Evolutionary conservation across 2,888 invertebrate species (phyloP).

Genomic region (Chymomyza fuscimana): DNA sequence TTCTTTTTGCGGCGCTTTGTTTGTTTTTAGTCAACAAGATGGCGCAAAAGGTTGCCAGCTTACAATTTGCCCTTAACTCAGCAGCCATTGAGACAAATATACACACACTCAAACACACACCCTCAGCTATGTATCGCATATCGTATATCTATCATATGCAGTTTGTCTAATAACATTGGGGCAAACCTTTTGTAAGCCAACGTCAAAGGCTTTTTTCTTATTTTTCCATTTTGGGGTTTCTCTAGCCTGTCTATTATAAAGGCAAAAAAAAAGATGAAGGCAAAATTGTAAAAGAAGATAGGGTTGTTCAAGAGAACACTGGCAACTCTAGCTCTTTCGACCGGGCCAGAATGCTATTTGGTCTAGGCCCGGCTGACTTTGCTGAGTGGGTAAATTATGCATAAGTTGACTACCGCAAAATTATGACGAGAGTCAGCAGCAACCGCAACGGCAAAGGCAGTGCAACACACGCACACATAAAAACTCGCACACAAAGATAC

Average conservation of each 20-base stretch:
- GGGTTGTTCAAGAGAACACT: background rate
- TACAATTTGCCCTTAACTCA: background rate
- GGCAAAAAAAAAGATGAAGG: background rate
- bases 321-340: background rate
- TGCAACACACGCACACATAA: constrained; percentile 46
- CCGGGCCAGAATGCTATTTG: background rate
- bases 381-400: constrained; percentile 67
- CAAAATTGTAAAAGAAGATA: background rate
- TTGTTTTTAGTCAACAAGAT: background rate
- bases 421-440: constrained; percentile 52
- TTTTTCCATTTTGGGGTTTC: background rate
- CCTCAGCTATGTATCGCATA: background rate
- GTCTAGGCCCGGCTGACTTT: background rate
- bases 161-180: constrained; percentile 2
- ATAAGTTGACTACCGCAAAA: constrained; percentile 73
- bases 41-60: background rate
- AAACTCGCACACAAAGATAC: constrained; percentile 25
- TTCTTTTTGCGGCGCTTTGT: background rate
- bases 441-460: constrained; percentile 4
- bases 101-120: background rate
- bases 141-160: constrained; percentile 1
- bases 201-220: background rate
- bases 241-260: background rate
- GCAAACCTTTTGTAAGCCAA: background rate
- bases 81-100: background rate